These are phyloP conservation scores for Andinoacara biseriatus DNA, from an alignment of 2,113 vertebrate genomes.

Conservation along the genomic window DNA sequence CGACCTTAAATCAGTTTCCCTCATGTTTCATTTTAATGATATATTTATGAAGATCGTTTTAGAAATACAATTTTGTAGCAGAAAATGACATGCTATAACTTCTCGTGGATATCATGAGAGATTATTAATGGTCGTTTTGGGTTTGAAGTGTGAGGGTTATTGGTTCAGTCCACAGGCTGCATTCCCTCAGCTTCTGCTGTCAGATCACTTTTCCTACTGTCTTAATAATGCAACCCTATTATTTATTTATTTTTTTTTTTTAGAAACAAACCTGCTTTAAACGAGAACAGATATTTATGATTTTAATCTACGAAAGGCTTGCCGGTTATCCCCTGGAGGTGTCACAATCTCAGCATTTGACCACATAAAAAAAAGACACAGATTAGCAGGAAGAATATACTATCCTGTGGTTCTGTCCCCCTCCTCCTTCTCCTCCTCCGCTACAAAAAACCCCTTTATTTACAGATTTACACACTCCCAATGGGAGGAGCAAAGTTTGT, in stretches of 20 bases:
- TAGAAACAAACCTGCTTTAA: constrained; percentile 44
- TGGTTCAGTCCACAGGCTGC: constrained; percentile 25
- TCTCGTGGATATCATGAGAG: background rate
- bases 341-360: constrained; percentile 64
- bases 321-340: constrained; percentile 54
- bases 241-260: constrained; percentile 22
- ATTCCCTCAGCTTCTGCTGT: constrained; percentile 31
- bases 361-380: constrained; percentile 66
- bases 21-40: constrained; percentile 20
- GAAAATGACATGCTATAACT: background rate
- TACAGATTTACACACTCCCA: constrained; percentile 71
- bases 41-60: background rate
- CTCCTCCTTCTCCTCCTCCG: constrained; percentile 39
- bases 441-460: constrained; percentile 56
- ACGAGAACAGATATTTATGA: constrained; percentile 48
- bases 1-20: background rate
- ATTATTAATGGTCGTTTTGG: background rate
- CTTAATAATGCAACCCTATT: constrained; percentile 40
- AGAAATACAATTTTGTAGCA: background rate
- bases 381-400: constrained; percentile 71
- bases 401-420: constrained; percentile 52
- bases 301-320: constrained; percentile 61
- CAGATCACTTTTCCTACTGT: constrained; percentile 9
- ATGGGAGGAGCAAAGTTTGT: constrained; percentile 67
- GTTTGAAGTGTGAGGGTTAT: background rate